These are phyloP conservation scores for Tricholauxania praeusta DNA, from an alignment of 2,888 invertebrate species.

Conservation along the genomic window DNA sequence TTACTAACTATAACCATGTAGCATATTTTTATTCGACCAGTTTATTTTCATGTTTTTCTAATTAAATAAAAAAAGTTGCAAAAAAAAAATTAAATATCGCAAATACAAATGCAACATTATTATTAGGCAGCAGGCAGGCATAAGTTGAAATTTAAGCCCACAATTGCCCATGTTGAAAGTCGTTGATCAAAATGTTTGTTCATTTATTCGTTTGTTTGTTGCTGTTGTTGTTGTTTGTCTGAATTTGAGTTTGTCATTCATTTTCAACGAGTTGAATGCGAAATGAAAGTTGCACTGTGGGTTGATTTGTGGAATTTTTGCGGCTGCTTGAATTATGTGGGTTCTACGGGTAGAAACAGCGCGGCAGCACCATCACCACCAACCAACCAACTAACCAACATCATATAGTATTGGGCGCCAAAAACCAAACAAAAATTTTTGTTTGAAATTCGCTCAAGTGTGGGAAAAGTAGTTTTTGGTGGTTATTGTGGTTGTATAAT, in stretches of 20 bases:
- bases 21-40: not conserved
- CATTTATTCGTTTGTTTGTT: not conserved
- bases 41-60: not conserved
- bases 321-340: not conserved
- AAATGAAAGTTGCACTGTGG: slow-evolving; percentile 19
- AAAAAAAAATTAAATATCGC: no score
- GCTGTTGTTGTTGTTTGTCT: not conserved
- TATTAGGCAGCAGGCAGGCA: not conserved
- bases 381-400: no score
- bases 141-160: not conserved
- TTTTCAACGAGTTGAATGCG: not conserved
- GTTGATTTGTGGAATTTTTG: slow-evolving; percentile 24
- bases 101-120: no score
- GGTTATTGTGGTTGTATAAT: no score
- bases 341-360: not conserved
- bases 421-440: not conserved
- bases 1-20: no score
- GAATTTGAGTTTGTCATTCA: not conserved
- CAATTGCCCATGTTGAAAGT: not conserved
- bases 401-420: not conserved
- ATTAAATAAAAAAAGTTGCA: not conserved
- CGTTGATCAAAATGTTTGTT: slow-evolving; percentile 4
- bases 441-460: not conserved
- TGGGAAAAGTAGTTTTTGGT: not conserved
- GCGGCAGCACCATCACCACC: not conserved